Conservation (phyloP, 2,797 vertebrate species). For the Rhynchonycteris naso region DNA sequence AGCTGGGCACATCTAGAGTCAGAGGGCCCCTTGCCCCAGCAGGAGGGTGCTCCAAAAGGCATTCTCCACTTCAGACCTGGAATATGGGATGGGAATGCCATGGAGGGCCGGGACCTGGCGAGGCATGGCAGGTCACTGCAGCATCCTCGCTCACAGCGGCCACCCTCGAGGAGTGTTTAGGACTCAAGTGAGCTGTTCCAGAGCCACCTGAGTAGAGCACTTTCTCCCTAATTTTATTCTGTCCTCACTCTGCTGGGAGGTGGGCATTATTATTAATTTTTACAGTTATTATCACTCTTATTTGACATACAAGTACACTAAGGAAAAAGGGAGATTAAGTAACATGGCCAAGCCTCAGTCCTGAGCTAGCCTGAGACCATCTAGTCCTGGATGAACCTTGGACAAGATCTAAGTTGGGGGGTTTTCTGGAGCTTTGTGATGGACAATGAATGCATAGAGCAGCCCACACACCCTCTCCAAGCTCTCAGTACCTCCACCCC, state of each 20-base stretch:
- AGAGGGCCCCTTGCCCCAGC: not conserved
- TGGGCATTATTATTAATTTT: too few species aligned
- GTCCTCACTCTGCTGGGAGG: not conserved
- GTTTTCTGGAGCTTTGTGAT: not conserved
- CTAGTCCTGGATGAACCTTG: not conserved
- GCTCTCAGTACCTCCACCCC: not conserved
- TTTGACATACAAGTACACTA: not conserved
- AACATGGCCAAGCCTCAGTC: not conserved
- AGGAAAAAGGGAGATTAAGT: not conserved
- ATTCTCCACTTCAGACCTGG: not conserved
- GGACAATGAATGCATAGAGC: not conserved
- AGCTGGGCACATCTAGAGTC: not conserved
- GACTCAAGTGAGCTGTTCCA: not conserved
- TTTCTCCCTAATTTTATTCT: not conserved
- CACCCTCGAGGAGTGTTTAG: not conserved
- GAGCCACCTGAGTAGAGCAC: not conserved
- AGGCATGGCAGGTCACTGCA: rapidly evolving
- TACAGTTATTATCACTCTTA: not conserved
- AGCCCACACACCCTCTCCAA: not conserved
- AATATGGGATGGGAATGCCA: not conserved
- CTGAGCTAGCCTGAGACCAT: not conserved
- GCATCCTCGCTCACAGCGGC: not conserved
- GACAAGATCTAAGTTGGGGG: not conserved
- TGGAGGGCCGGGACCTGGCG: not conserved
- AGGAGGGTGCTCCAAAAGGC: not conserved